Percentiles rank a stretch among this genome's conserved stretches.
Evolutionary conservation across 2,888 invertebrate genomes (phyloP).

Genomic region (Drosophila merina): DNA sequence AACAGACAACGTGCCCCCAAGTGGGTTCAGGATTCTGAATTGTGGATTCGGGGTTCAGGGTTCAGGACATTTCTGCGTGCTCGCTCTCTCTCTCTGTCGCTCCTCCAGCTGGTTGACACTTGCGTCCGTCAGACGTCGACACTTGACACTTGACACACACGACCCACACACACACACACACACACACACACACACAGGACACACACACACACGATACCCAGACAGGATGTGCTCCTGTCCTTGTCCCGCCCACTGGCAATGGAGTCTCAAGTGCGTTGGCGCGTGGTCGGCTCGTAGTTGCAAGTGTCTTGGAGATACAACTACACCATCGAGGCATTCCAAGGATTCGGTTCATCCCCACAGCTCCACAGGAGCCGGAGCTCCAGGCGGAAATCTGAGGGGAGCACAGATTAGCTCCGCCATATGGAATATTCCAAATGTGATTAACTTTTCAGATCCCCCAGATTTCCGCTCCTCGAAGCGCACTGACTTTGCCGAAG

Average conservation of each 20-base stretch:
- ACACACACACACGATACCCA: neutral
- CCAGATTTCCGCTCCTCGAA: conserved; percentile 12
- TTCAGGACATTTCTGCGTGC: conserved; percentile 6
- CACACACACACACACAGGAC: conserved; percentile 20
- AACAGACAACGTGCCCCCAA: conserved; percentile 17
- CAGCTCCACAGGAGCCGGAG: neutral
- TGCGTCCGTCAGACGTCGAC: conserved; percentile 68
- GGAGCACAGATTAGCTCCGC: conserved; percentile 29
- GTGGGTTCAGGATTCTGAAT: neutral
- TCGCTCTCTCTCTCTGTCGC: conserved; percentile 37
- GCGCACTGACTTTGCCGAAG: neutral
- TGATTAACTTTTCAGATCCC: conserved; percentile 36
- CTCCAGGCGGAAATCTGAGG: conserved; percentile 6
- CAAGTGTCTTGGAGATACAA: conserved; percentile 22
- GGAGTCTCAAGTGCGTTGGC: conserved; percentile 54
- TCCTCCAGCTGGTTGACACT: conserved; percentile 67
- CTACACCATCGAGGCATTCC: conserved; percentile 22
- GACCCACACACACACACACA: conserved; percentile 13
- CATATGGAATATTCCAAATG: conserved; percentile 44
- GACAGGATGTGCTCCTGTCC: conserved; percentile 13
- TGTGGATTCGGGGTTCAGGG: conserved; percentile 2
- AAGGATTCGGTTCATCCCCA: neutral
- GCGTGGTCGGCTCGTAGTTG: conserved; percentile 39
- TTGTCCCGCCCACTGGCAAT: conserved; percentile 12
- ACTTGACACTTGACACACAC: conserved; percentile 62